Conservation (phyloP, 2,113 vertebrate genomes). For the Halichoeres trimaculatus region DNA sequence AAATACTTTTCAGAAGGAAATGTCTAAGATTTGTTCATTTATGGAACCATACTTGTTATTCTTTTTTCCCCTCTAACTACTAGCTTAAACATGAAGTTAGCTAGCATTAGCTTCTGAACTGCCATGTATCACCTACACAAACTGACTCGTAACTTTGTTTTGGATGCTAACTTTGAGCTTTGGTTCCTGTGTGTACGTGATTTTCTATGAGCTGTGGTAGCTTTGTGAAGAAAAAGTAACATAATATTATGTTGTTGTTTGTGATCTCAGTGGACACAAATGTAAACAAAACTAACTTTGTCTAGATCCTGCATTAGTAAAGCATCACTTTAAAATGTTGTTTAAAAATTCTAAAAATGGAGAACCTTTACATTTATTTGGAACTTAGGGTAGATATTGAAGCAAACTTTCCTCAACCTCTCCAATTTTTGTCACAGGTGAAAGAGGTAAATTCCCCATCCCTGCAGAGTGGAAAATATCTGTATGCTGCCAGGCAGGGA, state of each 20-base stretch:
- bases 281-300: background rate
- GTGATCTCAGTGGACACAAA: background rate
- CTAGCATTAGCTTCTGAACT: background rate
- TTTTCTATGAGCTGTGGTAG: background rate
- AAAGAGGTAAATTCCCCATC: background rate
- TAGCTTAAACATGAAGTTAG: too few species aligned
- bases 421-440: background rate
- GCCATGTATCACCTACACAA: background rate
- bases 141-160: background rate
- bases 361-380: background rate
- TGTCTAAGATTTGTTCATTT: too few species aligned
- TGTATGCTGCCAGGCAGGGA: background rate
- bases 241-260: too few species aligned
- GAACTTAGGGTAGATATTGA: background rate
- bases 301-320: too few species aligned
- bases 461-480: background rate
- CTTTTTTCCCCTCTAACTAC: too few species aligned
- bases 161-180: background rate
- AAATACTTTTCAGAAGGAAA: too few species aligned
- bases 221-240: background rate
- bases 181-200: background rate
- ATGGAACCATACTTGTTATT: too few species aligned
- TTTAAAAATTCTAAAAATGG: background rate
- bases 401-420: background rate
- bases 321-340: too few species aligned